phyloP scores from a whole-genome alignment of 2,113 vertebrate species.

The Rhinopomastus cyanomelas region DNA sequence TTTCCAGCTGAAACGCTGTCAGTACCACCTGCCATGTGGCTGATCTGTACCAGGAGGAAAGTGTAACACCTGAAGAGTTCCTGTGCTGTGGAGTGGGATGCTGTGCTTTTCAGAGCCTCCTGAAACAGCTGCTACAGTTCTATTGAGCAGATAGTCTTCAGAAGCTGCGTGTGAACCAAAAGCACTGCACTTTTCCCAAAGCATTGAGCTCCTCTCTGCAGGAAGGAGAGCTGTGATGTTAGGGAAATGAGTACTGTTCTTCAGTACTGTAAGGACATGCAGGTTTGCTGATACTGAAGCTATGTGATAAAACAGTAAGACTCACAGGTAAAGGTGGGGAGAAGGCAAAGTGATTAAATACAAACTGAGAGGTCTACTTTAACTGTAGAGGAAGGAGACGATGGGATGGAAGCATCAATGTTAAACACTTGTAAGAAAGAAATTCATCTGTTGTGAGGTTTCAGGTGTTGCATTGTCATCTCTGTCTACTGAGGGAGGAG shows the following conservation, averaged over 20 bases:
- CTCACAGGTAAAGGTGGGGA: background rate
- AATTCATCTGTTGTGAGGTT: background rate
- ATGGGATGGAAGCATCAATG: background rate
- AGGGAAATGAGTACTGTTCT: background rate
- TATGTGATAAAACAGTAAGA: background rate
- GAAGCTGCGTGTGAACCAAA: background rate
- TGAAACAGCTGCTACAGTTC: background rate
- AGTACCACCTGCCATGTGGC: background rate
- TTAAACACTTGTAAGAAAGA: background rate
- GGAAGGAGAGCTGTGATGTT: background rate
- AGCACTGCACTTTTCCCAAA: fast-evolving
- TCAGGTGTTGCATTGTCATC: background rate
- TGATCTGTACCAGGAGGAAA: background rate
- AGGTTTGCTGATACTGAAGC: background rate
- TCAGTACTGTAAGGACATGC: fast-evolving
- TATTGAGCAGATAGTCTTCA: background rate
- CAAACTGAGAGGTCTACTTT: no score
- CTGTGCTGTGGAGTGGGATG: background rate
- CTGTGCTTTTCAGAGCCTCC: background rate
- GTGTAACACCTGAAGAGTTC: background rate
- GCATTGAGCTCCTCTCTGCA: background rate
- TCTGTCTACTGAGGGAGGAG: background rate
- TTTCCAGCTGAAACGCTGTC: constrained; percentile 40
- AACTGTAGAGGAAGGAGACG: background rate
- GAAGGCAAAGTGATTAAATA: background rate